Percentiles rank a stretch among this genome's conserved stretches.
Conservation (phyloP, 2,888 invertebrate genomes). For the Melipona bicolor region DNA sequence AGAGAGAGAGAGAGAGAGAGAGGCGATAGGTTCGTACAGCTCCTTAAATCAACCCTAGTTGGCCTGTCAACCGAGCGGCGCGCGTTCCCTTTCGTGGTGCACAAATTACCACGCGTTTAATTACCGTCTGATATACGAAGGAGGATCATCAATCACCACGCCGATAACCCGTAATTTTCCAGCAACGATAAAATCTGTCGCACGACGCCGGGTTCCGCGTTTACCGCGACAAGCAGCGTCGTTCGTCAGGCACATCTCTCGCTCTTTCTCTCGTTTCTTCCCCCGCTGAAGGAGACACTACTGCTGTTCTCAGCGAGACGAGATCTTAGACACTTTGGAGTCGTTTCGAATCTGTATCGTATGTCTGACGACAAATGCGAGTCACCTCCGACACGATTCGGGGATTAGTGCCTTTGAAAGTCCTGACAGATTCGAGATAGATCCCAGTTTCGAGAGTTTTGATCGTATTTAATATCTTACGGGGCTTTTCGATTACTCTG, state of each 20-base stretch:
- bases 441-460: too few species aligned
- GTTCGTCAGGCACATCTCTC: too few species aligned
- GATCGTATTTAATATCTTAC: too few species aligned
- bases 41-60: slow-evolving; percentile 77
- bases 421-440: too few species aligned
- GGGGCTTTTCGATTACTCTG: too few species aligned
- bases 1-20: neutral
- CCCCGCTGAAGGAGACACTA: too few species aligned
- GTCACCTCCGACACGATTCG: too few species aligned
- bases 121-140: slow-evolving; percentile 75
- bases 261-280: neutral
- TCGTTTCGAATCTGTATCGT: too few species aligned
- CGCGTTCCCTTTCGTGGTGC: slow-evolving; percentile 59
- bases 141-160: slow-evolving; percentile 72
- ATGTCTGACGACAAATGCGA: too few species aligned
- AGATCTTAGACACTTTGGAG: too few species aligned
- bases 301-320: too few species aligned
- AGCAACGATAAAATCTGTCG: slow-evolving; percentile 73
- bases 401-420: too few species aligned
- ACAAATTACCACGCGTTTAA: slow-evolving; percentile 76
- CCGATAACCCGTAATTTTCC: slow-evolving; percentile 74
- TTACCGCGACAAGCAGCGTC: neutral
- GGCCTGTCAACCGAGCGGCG: slow-evolving; percentile 63
- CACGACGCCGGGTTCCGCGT: slow-evolving; percentile 52
- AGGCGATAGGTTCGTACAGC: slow-evolving; percentile 48